These are phyloP conservation scores for Proterorhinus semilunaris DNA, from an alignment of 2,113 vertebrate species.

Conservation along the genomic window DNA sequence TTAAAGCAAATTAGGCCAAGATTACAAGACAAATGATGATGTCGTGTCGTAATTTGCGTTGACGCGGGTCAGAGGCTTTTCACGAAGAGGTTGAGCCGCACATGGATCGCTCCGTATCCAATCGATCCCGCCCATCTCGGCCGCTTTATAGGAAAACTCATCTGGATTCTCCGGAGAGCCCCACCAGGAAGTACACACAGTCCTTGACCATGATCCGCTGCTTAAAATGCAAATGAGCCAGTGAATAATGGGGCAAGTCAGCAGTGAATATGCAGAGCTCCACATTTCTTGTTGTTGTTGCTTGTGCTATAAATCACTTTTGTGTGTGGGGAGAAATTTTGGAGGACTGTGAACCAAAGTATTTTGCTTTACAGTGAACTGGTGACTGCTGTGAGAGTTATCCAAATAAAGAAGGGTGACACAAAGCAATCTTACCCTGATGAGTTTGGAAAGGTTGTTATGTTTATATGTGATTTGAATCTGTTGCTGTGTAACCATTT, in stretches of 20 bases:
- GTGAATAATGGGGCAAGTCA: conserved; percentile 64
- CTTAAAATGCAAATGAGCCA: conserved; percentile 69
- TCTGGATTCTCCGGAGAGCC: conserved; percentile 62
- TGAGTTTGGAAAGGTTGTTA: too few species aligned
- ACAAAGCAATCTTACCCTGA: too few species aligned
- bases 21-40: conserved; percentile 33
- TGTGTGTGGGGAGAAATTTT: conserved; percentile 46
- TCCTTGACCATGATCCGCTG: conserved; percentile 69
- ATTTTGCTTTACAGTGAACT: conserved; percentile 9
- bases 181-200: conserved; percentile 59
- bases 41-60: conserved; percentile 37
- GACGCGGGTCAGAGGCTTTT: conserved; percentile 51
- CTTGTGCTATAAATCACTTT: conserved; percentile 57
- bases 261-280: conserved; percentile 65
- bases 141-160: conserved; percentile 56
- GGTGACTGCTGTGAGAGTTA: neutral
- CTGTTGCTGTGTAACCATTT: too few species aligned
- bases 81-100: conserved; percentile 9
- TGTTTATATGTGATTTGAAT: too few species aligned
- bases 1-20: conserved; percentile 45
- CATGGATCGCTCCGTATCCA: conserved; percentile 52
- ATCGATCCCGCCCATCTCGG: conserved; percentile 59
- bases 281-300: conserved; percentile 57
- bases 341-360: conserved; percentile 24
- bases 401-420: neutral